Evolutionary conservation across 2,888 invertebrate genomes (phyloP), one percentile per base, ranked within the genome.

Genomic region (Germaria angustata): DNA sequence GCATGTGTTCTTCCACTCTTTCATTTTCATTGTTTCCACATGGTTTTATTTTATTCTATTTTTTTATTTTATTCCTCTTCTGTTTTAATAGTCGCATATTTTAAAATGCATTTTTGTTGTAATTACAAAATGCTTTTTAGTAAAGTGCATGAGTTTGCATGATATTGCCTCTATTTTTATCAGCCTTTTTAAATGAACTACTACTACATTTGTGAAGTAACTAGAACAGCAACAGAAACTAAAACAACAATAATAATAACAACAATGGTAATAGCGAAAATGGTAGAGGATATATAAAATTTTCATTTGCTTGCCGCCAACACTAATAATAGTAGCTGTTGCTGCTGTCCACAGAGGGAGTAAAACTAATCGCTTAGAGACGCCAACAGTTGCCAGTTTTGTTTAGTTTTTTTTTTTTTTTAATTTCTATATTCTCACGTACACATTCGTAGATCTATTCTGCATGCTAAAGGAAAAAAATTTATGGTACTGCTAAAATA

Each of bases 51-150:
- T 63, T 32, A 8, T 49, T 59, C 0, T 49, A 57, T 4, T 41
- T 34, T 24, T 71, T 49, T 28, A 32, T 63, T 66, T 57, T 68
- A 59, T 49, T 41, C 53, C 69, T n/a, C 11, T 69, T 36, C 63
- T 20, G 55, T 68, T 77, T 77, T 69, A 78, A 69, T 68, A 77
- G 59, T 73, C 72, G 61, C 59, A 81, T 73, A 78, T 77, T 73
- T 76, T 71, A 77, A 81, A 81, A 68, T 81, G 72, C 61, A 41
- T 68, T 81, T 61, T 81, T 81, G 66, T 77, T 73, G 61, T 81
- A 81, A 81, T 81, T 81, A 81, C 77, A 72, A 81, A 81, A 81
- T 77, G 81, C 81, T 73, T 81, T 81, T 81, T 81, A 77, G 66
- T 28, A 81, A 77, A 81, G 72, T 81, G 77, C 81, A 81, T 63